Base-by-base conservation (phyloP, 2,113 vertebrate species). In the Rhinoptilus africanus region DNA sequence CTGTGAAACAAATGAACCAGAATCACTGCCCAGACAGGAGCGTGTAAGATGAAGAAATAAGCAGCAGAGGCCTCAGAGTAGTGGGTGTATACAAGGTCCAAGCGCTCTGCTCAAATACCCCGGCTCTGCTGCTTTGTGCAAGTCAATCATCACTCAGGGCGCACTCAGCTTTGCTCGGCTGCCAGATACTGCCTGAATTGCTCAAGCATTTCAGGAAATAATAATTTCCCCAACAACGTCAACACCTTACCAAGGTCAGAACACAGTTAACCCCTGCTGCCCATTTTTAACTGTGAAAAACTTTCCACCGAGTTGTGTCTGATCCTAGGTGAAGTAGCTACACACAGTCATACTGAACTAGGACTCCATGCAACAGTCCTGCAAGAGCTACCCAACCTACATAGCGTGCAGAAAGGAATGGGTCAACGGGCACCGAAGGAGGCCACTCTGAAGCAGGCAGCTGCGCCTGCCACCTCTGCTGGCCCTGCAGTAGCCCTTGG, bases 401-500 rank as follows among this genome's bases (percentile, higher is more conserved):
- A 0, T 0, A 50, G 32, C 43, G 6, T 0, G 10, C 47, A 21
- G 1, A 0, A 14, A 41, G 10, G 8, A 20, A 0, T 8, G 26
- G 34, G 39, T 14, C 47, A 41, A 13, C 0, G 32, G 60, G 71
- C 47, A 30, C 30, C 45, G 9, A 7, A 15, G 20, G 23, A 54
- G 41, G 41, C 26, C 17, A 6, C 39, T 60, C 86, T 2, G 30
- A 14, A 53, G 68, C 27, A 9, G 53, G 47, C n/a, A 54, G n/a
- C 63, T 4, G 59, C 4, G 35, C 27, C 64, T 22, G 28, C 5
- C 88, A 9, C 27, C 48, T 22, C n/a, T n/a, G 35, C 60, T 20
- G 3, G 45, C 68, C 64, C 6, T 4, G 64, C 34, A 13, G 63
- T 3, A 27, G 6, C 27, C n/a, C 73, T 3, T 3, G 19, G 59